phyloP scores from a whole-genome alignment of 2,888 invertebrate genomes.

The Mimas tiliae region DNA sequence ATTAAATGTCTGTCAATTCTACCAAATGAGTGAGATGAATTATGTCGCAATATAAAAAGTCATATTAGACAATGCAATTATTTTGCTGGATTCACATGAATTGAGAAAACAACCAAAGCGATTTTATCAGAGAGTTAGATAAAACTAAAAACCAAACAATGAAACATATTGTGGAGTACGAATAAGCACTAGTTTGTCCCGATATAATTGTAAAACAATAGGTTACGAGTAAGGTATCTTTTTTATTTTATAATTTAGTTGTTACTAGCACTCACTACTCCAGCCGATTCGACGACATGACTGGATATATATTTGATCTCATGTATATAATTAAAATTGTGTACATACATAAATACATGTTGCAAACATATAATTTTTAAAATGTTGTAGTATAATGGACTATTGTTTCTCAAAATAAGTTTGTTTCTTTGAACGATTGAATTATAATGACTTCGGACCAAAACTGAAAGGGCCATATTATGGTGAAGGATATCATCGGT shows the following conservation, averaged over 20 bases:
- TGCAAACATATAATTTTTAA: slow-evolving; percentile 54
- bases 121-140: slow-evolving; percentile 43
- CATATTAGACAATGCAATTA: slow-evolving; percentile 39
- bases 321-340: slow-evolving; percentile 61
- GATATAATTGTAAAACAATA: slow-evolving; percentile 18
- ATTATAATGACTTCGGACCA: slow-evolving; percentile 63
- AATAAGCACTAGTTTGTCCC: slow-evolving; percentile 28
- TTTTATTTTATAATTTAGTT: slow-evolving; percentile 47
- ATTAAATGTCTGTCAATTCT: slow-evolving; percentile 56
- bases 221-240: slow-evolving; percentile 14
- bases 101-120: slow-evolving; percentile 56
- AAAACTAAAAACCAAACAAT: slow-evolving; percentile 34
- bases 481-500: slow-evolving; percentile 56
- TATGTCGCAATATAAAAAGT: slow-evolving; percentile 26
- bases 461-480: slow-evolving; percentile 60
- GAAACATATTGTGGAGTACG: slow-evolving; percentile 30
- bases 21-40: slow-evolving; percentile 36
- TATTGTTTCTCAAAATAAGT: slow-evolving; percentile 47
- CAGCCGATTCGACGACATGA: slow-evolving; percentile 59
- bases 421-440: slow-evolving; percentile 40
- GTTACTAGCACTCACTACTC: slow-evolving; percentile 56
- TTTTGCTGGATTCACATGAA: slow-evolving; percentile 42
- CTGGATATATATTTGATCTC: slow-evolving; percentile 74
- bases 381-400: slow-evolving; percentile 46
- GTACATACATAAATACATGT: slow-evolving; percentile 59